These are phyloP conservation scores for Priapulus caudatus DNA, from an alignment of 2,888 invertebrate species.

Conservation along the genomic window DNA sequence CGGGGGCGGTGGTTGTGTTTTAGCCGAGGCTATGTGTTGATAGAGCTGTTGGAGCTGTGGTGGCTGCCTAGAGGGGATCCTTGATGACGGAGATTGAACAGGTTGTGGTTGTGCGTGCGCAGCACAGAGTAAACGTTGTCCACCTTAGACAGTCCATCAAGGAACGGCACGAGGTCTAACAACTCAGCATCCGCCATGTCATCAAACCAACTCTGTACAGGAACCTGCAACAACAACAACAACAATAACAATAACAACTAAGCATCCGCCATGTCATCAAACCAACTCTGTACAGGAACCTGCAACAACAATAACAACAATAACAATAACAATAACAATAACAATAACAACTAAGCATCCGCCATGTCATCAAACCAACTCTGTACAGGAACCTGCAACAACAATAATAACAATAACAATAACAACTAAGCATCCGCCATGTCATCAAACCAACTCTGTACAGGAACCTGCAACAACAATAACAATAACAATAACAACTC, in stretches of 20 bases:
- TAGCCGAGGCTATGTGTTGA: too few species aligned
- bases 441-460: conserved; percentile 99
- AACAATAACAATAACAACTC: conserved; percentile 69
- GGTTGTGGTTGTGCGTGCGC: conserved; percentile 1
- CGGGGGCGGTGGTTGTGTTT: too few species aligned
- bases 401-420: too few species aligned
- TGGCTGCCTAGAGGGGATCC: not conserved
- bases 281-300: not conserved
- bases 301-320: not conserved
- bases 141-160: conserved; percentile 90
- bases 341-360: too few species aligned
- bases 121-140: conserved; percentile 65
- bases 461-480: conserved; percentile 57
- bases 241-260: not conserved
- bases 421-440: conserved; percentile 90
- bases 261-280: too few species aligned
- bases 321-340: too few species aligned
- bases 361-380: too few species aligned
- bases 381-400: too few species aligned
- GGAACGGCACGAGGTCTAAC: conserved; percentile 90
- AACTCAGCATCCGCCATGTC: conserved; percentile 95
- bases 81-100: not conserved
- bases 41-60: not conserved
- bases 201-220: conserved; percentile 99
- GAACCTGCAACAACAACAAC: conserved; percentile 49